Evolutionary conservation across 2,888 invertebrate species (phyloP).

Genomic region (Drosophila demipolita): DNA sequence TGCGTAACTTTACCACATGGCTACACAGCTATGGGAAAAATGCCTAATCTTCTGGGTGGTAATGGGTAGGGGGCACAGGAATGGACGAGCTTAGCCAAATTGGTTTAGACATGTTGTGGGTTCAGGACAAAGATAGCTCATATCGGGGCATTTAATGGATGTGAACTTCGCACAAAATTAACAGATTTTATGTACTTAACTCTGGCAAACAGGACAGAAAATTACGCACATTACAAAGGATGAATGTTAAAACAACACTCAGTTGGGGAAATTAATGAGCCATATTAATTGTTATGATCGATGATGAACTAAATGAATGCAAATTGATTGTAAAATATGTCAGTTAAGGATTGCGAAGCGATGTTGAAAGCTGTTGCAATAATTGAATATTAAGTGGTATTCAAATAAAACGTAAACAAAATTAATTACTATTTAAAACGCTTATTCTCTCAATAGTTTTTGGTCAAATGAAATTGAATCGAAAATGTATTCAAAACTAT

Average conservation of each 20-base stretch:
- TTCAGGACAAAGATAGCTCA: conserved; percentile 1
- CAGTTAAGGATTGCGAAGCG: not conserved
- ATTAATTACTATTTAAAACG: not conserved
- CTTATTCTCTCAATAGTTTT: not conserved
- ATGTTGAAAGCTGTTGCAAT: not conserved
- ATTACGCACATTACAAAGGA: conserved; percentile 55
- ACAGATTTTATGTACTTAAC: conserved; percentile 56
- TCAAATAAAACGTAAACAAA: not conserved
- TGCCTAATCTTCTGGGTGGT: not conserved
- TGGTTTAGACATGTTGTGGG: conserved; percentile 8
- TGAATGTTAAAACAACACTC: conserved; percentile 50
- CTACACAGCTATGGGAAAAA: conserved; percentile 1
- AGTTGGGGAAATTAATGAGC: conserved; percentile 63
- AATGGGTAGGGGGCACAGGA: no score
- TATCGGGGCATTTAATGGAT: conserved; percentile 45
- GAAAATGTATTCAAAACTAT: not conserved
- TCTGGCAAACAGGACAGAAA: conserved; percentile 34
- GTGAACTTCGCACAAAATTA: conserved; percentile 52
- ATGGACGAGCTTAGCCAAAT: conserved; percentile 13
- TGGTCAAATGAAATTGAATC: not conserved
- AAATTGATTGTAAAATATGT: conserved; percentile 28
- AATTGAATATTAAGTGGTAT: not conserved
- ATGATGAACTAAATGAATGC: conserved; percentile 22
- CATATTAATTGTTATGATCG: conserved; percentile 61
- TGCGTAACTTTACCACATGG: conserved; percentile 50